A percentile compares a stretch with the other conserved stretches of the same genome.
These are phyloP conservation scores for Rhinoderma darwinii DNA, from an alignment of 2,113 vertebrate genomes.

Conservation along the genomic window DNA sequence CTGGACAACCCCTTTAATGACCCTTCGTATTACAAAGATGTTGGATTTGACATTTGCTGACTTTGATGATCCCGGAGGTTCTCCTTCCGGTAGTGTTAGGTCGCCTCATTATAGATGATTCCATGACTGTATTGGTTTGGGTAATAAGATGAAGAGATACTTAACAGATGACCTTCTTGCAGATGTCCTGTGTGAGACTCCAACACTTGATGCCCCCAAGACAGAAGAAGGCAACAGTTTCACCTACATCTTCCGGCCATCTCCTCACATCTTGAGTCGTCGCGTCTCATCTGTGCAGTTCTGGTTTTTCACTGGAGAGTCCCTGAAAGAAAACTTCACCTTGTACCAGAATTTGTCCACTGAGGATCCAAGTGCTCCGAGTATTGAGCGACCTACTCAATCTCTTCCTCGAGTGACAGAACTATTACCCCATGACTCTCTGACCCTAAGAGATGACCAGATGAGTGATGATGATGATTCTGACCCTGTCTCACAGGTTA, in stretches of 20 bases:
- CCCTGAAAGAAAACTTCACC: background rate
- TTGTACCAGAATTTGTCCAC: background rate
- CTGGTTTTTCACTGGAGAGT: conserved; percentile 82
- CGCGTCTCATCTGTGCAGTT: conserved; percentile 81
- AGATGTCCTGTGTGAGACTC: conserved; percentile 72
- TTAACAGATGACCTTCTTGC: background rate
- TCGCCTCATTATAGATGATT: background rate
- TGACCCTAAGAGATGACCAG: conserved; percentile 50
- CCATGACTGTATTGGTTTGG: background rate
- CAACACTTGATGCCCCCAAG: conserved; percentile 13
- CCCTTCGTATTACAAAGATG: too few species aligned
- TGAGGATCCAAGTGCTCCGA: background rate
- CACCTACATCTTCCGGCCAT: conserved; percentile 85
- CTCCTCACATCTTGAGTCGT: conserved; percentile 69
- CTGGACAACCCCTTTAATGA: too few species aligned
- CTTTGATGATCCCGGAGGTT: background rate
- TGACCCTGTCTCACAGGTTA: background rate
- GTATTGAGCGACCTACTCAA: conserved; percentile 49
- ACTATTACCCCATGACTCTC: conserved; percentile 62
- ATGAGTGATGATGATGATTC: conserved; percentile 8
- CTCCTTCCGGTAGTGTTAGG: background rate
- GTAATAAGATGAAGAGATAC: background rate
- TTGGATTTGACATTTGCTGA: background rate
- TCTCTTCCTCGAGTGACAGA: conserved; percentile 65
- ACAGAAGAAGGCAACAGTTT: conserved; percentile 67